Evolutionary conservation across 2,797 vertebrate species (phyloP).

Genomic region (Allobates femoralis): DNA sequence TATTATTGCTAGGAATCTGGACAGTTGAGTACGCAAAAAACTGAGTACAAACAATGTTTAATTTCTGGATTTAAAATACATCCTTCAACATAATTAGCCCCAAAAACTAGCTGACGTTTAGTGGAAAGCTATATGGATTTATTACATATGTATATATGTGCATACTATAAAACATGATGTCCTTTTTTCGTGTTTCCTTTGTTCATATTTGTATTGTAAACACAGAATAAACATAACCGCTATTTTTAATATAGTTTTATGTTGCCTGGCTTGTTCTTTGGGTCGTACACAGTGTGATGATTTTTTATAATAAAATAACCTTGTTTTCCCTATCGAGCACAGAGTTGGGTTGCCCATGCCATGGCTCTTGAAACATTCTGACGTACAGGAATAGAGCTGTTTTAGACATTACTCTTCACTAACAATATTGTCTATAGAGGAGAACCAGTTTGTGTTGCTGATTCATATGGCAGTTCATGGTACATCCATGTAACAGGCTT

Average conservation of each 20-base stretch:
- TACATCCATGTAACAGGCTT: too few species aligned
- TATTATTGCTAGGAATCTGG: not conserved
- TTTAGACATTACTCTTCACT: not conserved
- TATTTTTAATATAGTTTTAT: conserved; percentile 11
- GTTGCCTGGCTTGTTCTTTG: not conserved
- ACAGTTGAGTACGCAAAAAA: not conserved
- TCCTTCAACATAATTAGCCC: not conserved
- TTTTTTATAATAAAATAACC: not conserved
- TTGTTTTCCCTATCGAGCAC: not conserved
- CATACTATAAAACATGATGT: conserved; percentile 27
- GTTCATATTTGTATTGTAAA: not conserved
- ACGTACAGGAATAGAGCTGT: too few species aligned
- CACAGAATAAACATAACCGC: not conserved
- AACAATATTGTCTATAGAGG: not conserved
- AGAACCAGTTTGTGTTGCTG: not conserved
- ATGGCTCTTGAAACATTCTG: not conserved
- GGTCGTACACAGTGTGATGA: not conserved
- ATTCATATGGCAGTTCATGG: too few species aligned
- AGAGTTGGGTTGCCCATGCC: not conserved
- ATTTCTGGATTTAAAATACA: not conserved
- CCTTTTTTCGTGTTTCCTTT: not conserved
- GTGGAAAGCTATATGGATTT: not conserved
- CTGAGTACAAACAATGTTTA: not conserved
- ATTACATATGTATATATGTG: conserved; percentile 33
- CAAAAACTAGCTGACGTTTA: not conserved